Percentiles rank a stretch among this genome's conserved stretches.
Evolutionary conservation across 2,113 vertebrate genomes (phyloP).

Genomic region (human (Homo sapiens)): GRCh38 chr4:89340501-89341000

Average conservation of each 20-base stretch:
- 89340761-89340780: too few species aligned
- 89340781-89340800: too few species aligned
- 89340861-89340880: too few species aligned
- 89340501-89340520: background rate
- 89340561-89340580: background rate
- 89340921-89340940: too few species aligned
- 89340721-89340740: too few species aligned
- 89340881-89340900: too few species aligned
- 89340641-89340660: conserved; percentile 14
- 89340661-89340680: conserved; percentile 8
- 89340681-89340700: background rate
- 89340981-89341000: background rate
- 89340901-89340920: too few species aligned
- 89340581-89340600: background rate
- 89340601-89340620: conserved; percentile 4
- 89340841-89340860: too few species aligned
- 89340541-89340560: background rate
- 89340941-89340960: too few species aligned
- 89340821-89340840: too few species aligned
- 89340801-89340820: too few species aligned
- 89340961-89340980: background rate
- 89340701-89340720: background rate
- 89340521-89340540: background rate
- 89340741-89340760: too few species aligned
- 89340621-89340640: background rate